Base-by-base conservation (phyloP, 2,888 invertebrate genomes). In the Globia sparganii region DNA sequence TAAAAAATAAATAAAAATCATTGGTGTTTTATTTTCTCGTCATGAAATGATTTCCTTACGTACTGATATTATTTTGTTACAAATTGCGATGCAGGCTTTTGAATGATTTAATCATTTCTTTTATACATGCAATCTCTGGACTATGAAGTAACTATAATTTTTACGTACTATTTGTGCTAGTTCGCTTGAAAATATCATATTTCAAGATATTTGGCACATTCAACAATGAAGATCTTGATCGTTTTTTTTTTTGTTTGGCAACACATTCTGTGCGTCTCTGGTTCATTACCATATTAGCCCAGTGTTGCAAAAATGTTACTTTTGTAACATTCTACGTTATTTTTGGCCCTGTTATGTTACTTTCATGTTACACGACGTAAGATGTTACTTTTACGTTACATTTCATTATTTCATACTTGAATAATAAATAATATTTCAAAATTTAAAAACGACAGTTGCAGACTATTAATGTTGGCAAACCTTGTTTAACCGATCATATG, bases 1-100 rank as follows among this genome's bases (percentile, higher is more conserved):
- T 94, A 94, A 93, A 92, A 93, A 92, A 90, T 87, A 91, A 92
- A 91, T 86, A 90, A 88, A 88, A 82, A 80, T 75, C 28, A 86
- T 72, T 70, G 28, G 77, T 87, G 83, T 89, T 88, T 91, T 72
- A 88, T 88, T 90, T 83, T 37, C 2, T 34, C 34, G 4, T 28
- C 46, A 62, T 53, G 21, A n/a, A 46, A 40, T 13, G 5, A 8
- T 43, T 65, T 4, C n/a, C 25, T 43, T 31, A 18, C 0, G 37
- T 67, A 49, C 25, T 28, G 25, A 67, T 21, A 4, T n/a, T 21
- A 4, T n/a, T 68, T 53, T 34, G 25, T 25, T 49, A 31, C 6
- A 25, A n/a, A 28, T 67, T 5, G 67, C 11, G 28, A 69, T 43
- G 25, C 28, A 4, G 25, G 25, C 25, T 31, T 15, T 69, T 69